Percentiles rank a stretch among this genome's conserved stretches.
Conservation (phyloP, 2,113 vertebrate species). For the Stigmatopora argus region DNA sequence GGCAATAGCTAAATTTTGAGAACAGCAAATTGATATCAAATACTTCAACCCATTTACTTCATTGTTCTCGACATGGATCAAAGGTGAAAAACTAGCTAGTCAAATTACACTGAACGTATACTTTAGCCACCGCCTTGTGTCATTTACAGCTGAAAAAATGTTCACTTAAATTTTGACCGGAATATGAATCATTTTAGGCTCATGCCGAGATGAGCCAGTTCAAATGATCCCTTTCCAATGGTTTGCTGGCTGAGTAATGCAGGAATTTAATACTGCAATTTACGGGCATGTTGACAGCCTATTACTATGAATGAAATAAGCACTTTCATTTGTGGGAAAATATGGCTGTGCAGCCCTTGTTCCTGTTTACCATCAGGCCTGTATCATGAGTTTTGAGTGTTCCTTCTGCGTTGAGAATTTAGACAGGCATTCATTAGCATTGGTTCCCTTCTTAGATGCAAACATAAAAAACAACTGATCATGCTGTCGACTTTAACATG, state of each 20-base stretch:
- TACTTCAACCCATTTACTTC: no score
- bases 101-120: no score
- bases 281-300: background rate
- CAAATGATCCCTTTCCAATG: background rate
- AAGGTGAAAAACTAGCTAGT: no score
- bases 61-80: no score
- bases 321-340: background rate
- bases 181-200: background rate
- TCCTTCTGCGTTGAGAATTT: background rate
- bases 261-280: slow-evolving; percentile 13
- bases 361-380: background rate
- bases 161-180: background rate
- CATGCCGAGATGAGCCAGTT: background rate
- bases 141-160: no score
- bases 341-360: background rate
- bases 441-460: background rate
- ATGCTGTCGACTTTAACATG: background rate
- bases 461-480: background rate
- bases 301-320: slow-evolving; percentile 2
- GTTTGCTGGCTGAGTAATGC: slow-evolving; percentile 6
- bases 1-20: no score
- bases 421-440: background rate
- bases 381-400: background rate
- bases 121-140: no score
- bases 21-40: no score